Evolutionary conservation across 1,140 invertebrate species (phyloP), one percentile per base, ranked within the genome.

Genomic region (Oreohelix idahoensis): DNA sequence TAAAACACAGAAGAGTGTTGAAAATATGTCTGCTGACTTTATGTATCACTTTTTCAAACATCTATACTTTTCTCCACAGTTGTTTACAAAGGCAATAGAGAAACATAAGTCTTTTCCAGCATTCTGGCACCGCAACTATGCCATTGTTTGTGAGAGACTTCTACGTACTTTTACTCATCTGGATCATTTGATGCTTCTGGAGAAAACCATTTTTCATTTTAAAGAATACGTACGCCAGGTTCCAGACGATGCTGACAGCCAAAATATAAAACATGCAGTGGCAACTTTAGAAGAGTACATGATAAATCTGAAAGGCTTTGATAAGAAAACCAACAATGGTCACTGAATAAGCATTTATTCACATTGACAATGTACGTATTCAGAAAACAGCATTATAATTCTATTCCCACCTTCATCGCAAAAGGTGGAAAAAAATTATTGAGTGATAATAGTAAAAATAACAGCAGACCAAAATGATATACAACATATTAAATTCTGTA

Each of bases 81-180:
- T 91, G 15, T 90, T 88, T 83, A 83, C 83, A 32, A 36, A 83
- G 71, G 89, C 87, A 17, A 80, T 90, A 1, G 76, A 85, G 17
- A 77, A 17, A 17, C 38, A 87, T 29, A 29, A 63, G 10, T n/a
- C 77, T 8, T 84, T 86, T 66, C 90, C 87, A 26, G 76, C 63
- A 36, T 89, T 89, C 83, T 91, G 89, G 89, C 90, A 92, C 84
- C 91, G 89, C 70, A 91, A 92, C 84, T 91, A 86, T 84, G 91
- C 90, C 39, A 83, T 92, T 26, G 89, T 89, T 29, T 89, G 90
- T 86, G 89, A 90, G 81, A 87, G 84, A 69, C 79, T 92, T 17
- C 13, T 38, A 13, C 63, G 36, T 15, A 36, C 23, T 0, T 5
- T 49, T 66, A 81, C 79, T 5, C n/a, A 1, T 2, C 63, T 81